These are phyloP conservation scores for Lagopus muta DNA, from an alignment of 2,113 vertebrate species.

Conservation along the genomic window DNA sequence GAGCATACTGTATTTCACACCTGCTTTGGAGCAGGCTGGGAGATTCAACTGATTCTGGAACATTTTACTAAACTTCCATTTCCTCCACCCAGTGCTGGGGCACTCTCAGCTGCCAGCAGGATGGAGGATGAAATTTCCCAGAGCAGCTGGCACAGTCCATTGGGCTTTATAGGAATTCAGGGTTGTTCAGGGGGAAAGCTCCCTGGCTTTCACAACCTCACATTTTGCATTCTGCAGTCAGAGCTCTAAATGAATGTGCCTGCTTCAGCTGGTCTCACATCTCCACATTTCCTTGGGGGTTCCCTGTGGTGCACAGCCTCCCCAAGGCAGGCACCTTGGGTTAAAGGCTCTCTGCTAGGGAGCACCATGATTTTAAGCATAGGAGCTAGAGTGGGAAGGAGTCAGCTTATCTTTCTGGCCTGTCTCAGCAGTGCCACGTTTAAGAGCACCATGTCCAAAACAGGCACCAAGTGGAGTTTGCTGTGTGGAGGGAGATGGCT, in stretches of 20 bases:
- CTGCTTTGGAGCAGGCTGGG: not conserved
- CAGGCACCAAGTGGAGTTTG: not conserved
- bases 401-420: not conserved
- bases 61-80: not conserved
- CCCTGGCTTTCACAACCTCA: not conserved
- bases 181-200: not conserved
- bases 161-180: not conserved
- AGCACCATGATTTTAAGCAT: not conserved
- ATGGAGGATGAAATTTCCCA: conserved; percentile 9
- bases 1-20: conserved; percentile 44
- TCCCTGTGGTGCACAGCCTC: not conserved
- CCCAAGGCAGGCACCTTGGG: not conserved
- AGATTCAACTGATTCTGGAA: not conserved
- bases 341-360: not conserved
- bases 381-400: not conserved
- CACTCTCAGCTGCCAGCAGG: not conserved
- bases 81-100: not conserved
- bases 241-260: not conserved
- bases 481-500: not conserved
- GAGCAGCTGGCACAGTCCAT: not conserved
- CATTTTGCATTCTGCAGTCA: fast-evolving
- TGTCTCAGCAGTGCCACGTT: not conserved
- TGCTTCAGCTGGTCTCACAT: not conserved
- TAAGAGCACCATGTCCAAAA: not conserved
- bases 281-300: not conserved